Percentiles rank a stretch among this genome's conserved stretches.
phyloP scores from a whole-genome alignment of 2,888 invertebrate genomes.

The Coenonympha glycerion region DNA sequence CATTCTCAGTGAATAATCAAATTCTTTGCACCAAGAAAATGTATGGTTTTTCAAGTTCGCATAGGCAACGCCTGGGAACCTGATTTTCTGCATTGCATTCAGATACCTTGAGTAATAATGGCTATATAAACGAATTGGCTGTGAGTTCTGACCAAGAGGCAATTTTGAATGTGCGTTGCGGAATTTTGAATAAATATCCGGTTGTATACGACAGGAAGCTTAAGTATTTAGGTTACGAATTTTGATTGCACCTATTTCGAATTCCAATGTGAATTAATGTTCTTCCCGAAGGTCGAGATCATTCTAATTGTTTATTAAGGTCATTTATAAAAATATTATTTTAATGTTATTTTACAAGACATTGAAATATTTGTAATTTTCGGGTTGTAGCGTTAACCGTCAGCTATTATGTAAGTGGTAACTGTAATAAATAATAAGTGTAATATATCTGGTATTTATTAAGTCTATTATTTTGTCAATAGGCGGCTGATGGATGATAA shows the following conservation, averaged over 20 bases:
- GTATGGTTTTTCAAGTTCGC: constrained; percentile 23
- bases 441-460: too few relatives aligned
- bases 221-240: background rate
- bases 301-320: too few relatives aligned
- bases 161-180: constrained; percentile 12
- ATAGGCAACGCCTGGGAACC: constrained; percentile 48
- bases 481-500: too few relatives aligned
- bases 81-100: constrained; percentile 62
- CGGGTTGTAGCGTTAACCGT: too few relatives aligned
- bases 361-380: too few relatives aligned
- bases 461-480: too few relatives aligned
- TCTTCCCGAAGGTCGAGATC: too few relatives aligned
- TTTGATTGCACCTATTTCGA: background rate
- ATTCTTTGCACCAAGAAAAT: constrained; percentile 1
- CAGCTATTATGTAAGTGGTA: too few relatives aligned
- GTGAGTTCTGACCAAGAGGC: constrained; percentile 13
- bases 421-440: too few relatives aligned
- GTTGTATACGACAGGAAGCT: background rate
- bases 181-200: constrained; percentile 5
- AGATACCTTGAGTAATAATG: constrained; percentile 44
- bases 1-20: background rate
- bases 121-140: constrained; percentile 32
- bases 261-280: background rate
- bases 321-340: too few relatives aligned
- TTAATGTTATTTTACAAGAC: too few relatives aligned